These are phyloP conservation scores for Enteromius viviparus DNA, from an alignment of 2,797 vertebrate genomes.

Conservation along the genomic window DNA sequence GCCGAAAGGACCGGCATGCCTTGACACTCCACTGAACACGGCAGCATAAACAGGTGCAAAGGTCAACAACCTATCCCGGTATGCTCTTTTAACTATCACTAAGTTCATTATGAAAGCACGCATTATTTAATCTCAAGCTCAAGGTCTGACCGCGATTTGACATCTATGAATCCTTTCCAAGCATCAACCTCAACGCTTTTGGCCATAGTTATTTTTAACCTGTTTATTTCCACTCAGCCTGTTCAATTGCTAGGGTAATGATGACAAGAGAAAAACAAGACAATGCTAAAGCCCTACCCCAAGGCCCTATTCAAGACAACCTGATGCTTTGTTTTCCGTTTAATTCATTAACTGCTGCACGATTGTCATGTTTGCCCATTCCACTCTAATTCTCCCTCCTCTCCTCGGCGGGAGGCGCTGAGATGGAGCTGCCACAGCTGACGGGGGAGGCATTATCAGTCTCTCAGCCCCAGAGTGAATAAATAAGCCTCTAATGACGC, in stretches of 20 bases:
- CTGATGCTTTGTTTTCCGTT: slow-evolving; percentile 67
- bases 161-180: not conserved
- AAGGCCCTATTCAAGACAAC: slow-evolving; percentile 46
- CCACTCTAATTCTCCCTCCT: slow-evolving; percentile 71
- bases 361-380: slow-evolving; percentile 78
- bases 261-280: slow-evolving; percentile 29
- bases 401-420: slow-evolving; percentile 68
- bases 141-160: slow-evolving; percentile 23
- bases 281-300: slow-evolving; percentile 54
- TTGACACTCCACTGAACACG: slow-evolving; percentile 36
- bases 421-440: slow-evolving; percentile 71
- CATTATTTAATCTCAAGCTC: slow-evolving; percentile 58
- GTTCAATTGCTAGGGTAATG: slow-evolving; percentile 33
- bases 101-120: slow-evolving; percentile 53
- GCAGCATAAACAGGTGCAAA: slow-evolving; percentile 41
- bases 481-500: slow-evolving; percentile 78
- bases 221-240: slow-evolving; percentile 48
- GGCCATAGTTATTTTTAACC: slow-evolving; percentile 43
- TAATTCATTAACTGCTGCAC: slow-evolving; percentile 71
- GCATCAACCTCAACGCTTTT: slow-evolving; percentile 28
- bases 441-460: slow-evolving; percentile 69
- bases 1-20: slow-evolving; percentile 15
- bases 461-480: slow-evolving; percentile 70
- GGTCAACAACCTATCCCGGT: slow-evolving; percentile 37
- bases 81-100: slow-evolving; percentile 50